phyloP scores from a whole-genome alignment of 2,113 vertebrate genomes.

The Murina feae region DNA sequence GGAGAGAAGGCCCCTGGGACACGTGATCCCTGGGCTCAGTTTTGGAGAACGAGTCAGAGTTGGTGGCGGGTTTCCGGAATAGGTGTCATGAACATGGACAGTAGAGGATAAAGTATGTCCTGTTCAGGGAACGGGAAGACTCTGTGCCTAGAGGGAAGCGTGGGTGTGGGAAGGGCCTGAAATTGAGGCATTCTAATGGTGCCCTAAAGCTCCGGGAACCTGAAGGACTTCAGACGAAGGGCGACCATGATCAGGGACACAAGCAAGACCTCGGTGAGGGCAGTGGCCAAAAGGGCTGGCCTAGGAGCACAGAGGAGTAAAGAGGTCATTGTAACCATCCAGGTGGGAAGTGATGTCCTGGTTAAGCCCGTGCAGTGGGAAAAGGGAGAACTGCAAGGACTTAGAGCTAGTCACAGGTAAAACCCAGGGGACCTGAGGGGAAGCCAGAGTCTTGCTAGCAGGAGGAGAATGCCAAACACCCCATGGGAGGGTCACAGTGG shows the following conservation, averaged over 20 bases:
- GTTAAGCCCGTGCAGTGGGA: no score
- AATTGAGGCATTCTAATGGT: neutral
- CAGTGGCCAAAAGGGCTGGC: fast-evolving
- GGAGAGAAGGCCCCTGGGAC: neutral
- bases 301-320: neutral
- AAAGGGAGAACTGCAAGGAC: neutral
- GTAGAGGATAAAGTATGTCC: neutral
- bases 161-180: neutral
- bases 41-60: neutral
- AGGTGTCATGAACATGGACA: neutral
- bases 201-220: no score
- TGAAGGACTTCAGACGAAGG: neutral
- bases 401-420: neutral
- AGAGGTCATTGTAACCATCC: neutral
- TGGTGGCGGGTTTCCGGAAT: neutral
- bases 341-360: neutral
- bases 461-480: neutral
- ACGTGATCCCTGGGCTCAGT: neutral
- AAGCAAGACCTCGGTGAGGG: neutral
- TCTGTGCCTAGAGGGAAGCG: neutral
- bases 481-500: neutral
- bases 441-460: no score
- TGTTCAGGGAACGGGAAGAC: neutral
- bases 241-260: neutral
- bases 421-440: neutral